phyloP scores from a whole-genome alignment of 1,140 invertebrate species.

The Bombus impatiens region DNA sequence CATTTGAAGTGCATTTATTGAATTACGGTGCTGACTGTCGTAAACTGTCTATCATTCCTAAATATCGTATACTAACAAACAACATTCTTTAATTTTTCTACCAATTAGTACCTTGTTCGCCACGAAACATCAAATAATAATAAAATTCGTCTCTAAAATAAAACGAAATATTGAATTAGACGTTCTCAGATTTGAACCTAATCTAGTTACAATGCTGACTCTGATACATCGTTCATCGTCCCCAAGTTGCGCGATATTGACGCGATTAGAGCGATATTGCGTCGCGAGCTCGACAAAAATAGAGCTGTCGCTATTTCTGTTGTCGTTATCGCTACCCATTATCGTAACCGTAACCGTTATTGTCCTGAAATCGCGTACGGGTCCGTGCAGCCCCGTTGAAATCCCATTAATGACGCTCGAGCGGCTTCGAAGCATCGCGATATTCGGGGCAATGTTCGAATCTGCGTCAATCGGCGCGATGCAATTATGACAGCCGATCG shows the following conservation, averaged over 20 bases:
- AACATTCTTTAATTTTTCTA: too few species aligned
- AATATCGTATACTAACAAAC: too few species aligned
- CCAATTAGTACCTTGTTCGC: too few species aligned
- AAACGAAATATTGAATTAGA: too few species aligned
- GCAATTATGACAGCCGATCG: conserved; percentile 36
- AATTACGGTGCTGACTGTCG: too few species aligned
- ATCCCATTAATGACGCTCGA: conserved; percentile 31
- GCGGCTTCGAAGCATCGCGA: conserved; percentile 12
- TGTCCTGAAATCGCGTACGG: conserved; percentile 27
- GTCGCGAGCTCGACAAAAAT: conserved; percentile 1
- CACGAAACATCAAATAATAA: too few species aligned
- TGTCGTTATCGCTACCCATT: conserved; percentile 25
- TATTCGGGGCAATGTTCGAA: conserved; percentile 1
- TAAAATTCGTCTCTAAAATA: too few species aligned
- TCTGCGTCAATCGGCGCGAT: conserved; percentile 27
- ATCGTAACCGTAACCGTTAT: conserved; percentile 47
- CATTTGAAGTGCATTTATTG: too few species aligned
- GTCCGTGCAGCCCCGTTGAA: background rate
- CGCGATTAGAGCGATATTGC: background rate
- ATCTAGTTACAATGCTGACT: background rate
- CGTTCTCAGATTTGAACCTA: too few species aligned
- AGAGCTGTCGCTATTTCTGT: conserved; percentile 7
- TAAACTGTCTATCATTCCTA: too few species aligned
- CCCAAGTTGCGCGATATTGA: background rate
- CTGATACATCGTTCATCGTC: too few species aligned